phyloP scores from a whole-genome alignment of 2,888 invertebrate genomes.

The Sicus ferrugineus region DNA sequence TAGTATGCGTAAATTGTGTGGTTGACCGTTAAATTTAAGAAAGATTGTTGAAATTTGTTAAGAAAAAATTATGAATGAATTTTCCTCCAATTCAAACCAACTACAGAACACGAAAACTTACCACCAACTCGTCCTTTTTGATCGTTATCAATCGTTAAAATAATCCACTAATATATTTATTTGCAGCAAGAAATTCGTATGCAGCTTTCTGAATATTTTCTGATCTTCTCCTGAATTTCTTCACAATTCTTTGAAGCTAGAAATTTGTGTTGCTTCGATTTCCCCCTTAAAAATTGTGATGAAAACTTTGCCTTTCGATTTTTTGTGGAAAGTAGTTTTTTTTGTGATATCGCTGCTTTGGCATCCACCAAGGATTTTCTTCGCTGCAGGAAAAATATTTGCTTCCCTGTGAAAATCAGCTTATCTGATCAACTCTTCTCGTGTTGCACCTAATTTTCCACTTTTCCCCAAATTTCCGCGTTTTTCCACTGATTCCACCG shows the following conservation, averaged over 20 bases:
- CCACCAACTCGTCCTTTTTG: slow-evolving; percentile 11
- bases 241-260: slow-evolving; percentile 27
- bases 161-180: slow-evolving; percentile 26
- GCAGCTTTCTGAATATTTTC: slow-evolving; percentile 15
- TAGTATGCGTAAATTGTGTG: not conserved
- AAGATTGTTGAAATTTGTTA: slow-evolving; percentile 14
- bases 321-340: slow-evolving; percentile 5
- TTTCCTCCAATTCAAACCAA: not conserved
- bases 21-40: not conserved
- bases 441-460: slow-evolving; percentile 6
- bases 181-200: slow-evolving; percentile 4
- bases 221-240: slow-evolving; percentile 25
- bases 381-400: slow-evolving; percentile 14
- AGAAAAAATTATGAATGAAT: slow-evolving; percentile 6
- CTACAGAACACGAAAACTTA: slow-evolving; percentile 15
- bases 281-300: slow-evolving; percentile 13
- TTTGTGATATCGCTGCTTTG: slow-evolving; percentile 16
- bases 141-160: slow-evolving; percentile 2
- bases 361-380: slow-evolving; percentile 12
- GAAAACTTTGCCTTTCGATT: slow-evolving; percentile 14
- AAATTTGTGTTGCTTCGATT: slow-evolving; percentile 32
- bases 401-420: slow-evolving; percentile 10
- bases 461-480: slow-evolving; percentile 1
- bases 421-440: not conserved
- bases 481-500: not conserved